Conservation (phyloP, 2,113 vertebrate species). For the Scophthalmus maximus region DNA sequence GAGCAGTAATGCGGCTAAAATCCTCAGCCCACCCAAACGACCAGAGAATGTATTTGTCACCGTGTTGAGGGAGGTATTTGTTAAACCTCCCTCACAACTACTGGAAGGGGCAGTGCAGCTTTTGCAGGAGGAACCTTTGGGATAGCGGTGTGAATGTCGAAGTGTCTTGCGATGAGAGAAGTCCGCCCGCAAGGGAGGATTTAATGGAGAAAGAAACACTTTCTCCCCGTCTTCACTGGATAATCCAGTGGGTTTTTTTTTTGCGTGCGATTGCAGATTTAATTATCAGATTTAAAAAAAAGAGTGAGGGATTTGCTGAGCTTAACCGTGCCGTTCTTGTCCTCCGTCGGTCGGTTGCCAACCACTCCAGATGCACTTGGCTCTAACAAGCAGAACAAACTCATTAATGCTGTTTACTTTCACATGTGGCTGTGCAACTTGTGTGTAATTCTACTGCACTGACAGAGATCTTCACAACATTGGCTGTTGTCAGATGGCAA, state of each 20-base stretch:
- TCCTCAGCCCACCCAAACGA: background rate
- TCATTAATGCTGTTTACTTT: background rate
- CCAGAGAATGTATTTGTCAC: slow-evolving; percentile 5
- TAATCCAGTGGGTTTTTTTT: background rate
- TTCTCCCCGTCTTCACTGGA: background rate
- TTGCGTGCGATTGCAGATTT: slow-evolving; percentile 4
- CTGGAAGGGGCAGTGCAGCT: background rate
- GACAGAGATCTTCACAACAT: background rate
- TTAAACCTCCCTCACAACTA: slow-evolving; percentile 16
- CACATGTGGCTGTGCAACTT: accelerated
- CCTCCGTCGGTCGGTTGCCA: background rate
- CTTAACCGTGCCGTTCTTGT: background rate
- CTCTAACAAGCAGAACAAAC: slow-evolving; percentile 9
- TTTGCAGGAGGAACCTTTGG: background rate
- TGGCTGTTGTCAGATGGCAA: slow-evolving; percentile 1
- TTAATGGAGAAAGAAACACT: background rate
- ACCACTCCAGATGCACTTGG: slow-evolving; percentile 1
- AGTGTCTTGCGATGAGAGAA: background rate
- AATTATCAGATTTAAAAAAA: slow-evolving; percentile 7
- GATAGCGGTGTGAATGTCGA: background rate
- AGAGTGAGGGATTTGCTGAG: slow-evolving; percentile 1
- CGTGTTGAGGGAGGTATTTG: too few relatives aligned
- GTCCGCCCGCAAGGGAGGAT: background rate
- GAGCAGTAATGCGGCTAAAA: too few relatives aligned
- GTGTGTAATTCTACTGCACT: background rate